Evolutionary conservation across 2,797 vertebrate genomes (phyloP), one percentile per base, ranked within the genome.

Genomic region (Sparidentex hasta): DNA sequence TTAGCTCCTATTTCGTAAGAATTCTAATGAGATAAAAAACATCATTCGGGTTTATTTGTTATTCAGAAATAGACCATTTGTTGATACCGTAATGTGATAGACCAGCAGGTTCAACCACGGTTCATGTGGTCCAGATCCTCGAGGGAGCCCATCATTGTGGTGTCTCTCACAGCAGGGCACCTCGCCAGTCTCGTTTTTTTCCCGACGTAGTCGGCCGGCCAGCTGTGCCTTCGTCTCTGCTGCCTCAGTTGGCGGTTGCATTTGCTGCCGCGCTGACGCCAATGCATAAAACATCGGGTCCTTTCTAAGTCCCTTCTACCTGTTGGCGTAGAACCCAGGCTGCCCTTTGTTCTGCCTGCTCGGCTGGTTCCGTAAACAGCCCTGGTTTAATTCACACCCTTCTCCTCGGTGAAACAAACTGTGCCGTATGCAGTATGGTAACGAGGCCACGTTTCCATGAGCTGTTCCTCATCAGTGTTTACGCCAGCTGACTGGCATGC

Each of bases 231-330:
- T 55, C 17, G 3, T 57, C 61, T 68, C 58, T 25, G 67, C 58
- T 20, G 65, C 64, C 46, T 50, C 44, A 43, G 64, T 43, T 7
- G 21, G 54, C 1, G 5, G 74, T 46, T 71, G 65, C 66, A 18
- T 11, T 65, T 38, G 48, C 69, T 2, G 11, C 43, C 62, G 59
- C 33, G 4, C 71, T 52, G 56, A 21, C 1, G 41, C 59, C 64
- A 17, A 85, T 89, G 74, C 69, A 85, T 84, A 61, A 88, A 89
- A 79, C 83, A 89, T 80, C 0, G 16, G 73, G 62, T 75, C 54
- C 50, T 79, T 76, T 83, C 63, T 73, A 56, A 56, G 20, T 43
- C n/a, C 51, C 58, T 52, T 23, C 84, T 84, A 76, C 82, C 69
- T 85, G 82, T 70, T 81, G 70, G 74, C 77, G 6, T 12, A 33